Base-by-base conservation (phyloP, 1,140 invertebrate genomes). In the Cydia splendana region DNA sequence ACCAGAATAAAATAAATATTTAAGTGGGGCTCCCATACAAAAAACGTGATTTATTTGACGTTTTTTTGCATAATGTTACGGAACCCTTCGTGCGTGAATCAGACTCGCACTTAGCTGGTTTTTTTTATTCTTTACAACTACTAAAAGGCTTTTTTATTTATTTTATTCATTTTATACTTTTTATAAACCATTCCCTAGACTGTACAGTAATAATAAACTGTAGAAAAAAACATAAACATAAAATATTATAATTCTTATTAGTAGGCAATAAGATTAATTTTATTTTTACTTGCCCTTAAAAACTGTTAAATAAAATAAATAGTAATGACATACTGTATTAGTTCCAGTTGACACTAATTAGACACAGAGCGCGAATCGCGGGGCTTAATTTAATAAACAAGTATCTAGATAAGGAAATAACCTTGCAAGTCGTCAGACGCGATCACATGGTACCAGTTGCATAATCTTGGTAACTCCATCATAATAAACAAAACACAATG, bases 351-450 rank as follows among this genome's bases (percentile, higher is more conserved):
- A 10, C 2, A 62, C 20, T 24, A 20, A 62, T 62, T 62, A 62
- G 57, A 62, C 7, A 3, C n/a, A 20, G 5, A 62, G 18, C 57
- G 57, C 57, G 57, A 62, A 62, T 62, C 2, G 2, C 57, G 57
- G 12, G 18, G 57, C 4, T n/a, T 0, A 57, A 57, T n/a, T n/a
- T 1, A 57, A 57, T 18, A 57, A 57, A 57, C 53, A 13, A 57
- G 53, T 57, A 9, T 18, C 13, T 51, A 57, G 0, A 24, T 57
- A 57, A 77, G 75, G 77, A 80, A 79, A 53, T 78, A 82, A 81
- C 81, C 81, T 81, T 81, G 78, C 9, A 9, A 2, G n/a, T n/a
- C 13, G 34, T 2, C 5, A 6, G 3, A 18, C 9, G 15, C 67
- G 34, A 15, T 71, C 67, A 71, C 67, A 71, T 38, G 28, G 30